Conservation (phyloP, 2,888 invertebrate genomes). For the Ariolimax columbianus region DNA sequence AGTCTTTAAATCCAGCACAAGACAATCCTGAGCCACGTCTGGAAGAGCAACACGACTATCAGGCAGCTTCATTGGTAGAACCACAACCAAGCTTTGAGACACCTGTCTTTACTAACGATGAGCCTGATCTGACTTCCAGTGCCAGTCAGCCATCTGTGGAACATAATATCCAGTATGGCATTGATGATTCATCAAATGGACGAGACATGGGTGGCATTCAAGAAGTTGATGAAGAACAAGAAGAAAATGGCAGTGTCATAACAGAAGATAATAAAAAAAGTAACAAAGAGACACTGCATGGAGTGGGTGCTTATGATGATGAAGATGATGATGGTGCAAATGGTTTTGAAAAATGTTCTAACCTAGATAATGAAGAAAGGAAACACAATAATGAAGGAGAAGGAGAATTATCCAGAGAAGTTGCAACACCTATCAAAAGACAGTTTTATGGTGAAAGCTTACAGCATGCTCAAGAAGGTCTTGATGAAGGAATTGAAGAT, state of each 20-base stretch:
- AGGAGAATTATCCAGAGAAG: constrained; percentile 35
- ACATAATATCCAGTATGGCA: constrained; percentile 60
- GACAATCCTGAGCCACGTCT: constrained; percentile 54
- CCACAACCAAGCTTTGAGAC: constrained; percentile 42
- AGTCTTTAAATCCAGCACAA: constrained; percentile 50
- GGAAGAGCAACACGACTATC: constrained; percentile 50
- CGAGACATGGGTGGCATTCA: constrained; percentile 59
- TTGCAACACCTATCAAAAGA: constrained; percentile 20
- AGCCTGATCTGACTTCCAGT: constrained; percentile 31
- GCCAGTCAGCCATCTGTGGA: constrained; percentile 35
- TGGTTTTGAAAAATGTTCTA: constrained; percentile 57
- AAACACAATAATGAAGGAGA: constrained; percentile 57
- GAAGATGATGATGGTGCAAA: constrained; percentile 53
- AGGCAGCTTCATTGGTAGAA: constrained; percentile 22
- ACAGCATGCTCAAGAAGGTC: constrained; percentile 50
- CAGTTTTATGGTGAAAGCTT: constrained; percentile 26
- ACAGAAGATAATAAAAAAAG: background rate
- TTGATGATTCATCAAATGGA: constrained; percentile 49
- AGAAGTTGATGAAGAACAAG: constrained; percentile 57
- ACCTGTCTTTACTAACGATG: constrained; percentile 51
- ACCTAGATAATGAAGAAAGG: constrained; percentile 62
- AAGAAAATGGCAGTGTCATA: constrained; percentile 51
- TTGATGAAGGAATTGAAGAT: constrained; percentile 44
- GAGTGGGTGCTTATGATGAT: constrained; percentile 60
- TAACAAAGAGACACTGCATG: constrained; percentile 14